phyloP scores from a whole-genome alignment of 1,140 invertebrate species.

The Musca domestica region DNA sequence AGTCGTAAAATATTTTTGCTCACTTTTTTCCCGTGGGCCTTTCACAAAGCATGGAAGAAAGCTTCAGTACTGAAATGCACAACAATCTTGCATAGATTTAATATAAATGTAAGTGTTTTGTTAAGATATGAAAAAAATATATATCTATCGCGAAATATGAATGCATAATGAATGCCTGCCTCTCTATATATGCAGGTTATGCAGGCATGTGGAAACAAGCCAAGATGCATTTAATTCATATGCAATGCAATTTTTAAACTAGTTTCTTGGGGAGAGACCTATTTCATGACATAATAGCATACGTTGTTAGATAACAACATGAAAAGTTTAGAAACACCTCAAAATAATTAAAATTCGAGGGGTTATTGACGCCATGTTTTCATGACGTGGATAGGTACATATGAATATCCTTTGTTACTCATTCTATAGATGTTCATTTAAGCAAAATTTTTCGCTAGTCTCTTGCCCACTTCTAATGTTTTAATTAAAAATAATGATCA shows the following conservation, averaged over 20 bases:
- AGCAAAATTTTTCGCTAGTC: no score
- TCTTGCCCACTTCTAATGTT: no score
- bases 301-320: neutral
- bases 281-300: neutral
- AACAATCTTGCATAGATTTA: slow-evolving; percentile 15
- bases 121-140: neutral
- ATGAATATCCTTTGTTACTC: no score
- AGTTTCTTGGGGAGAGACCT: neutral
- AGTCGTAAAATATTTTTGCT: slow-evolving; percentile 14
- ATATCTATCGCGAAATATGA: slow-evolving; percentile 26
- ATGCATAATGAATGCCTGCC: slow-evolving; percentile 25
- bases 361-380: no score
- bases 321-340: no score
- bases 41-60: neutral
- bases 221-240: neutral
- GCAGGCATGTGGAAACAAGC: neutral
- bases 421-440: no score
- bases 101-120: slow-evolving; percentile 4
- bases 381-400: no score
- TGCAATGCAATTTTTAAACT: slow-evolving; percentile 9
- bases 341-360: no score
- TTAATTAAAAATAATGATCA: no score
- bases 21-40: neutral
- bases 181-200: neutral
- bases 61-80: neutral